Conservation (phyloP, 2,797 vertebrate genomes). For the Euthynnus affinis region DNA sequence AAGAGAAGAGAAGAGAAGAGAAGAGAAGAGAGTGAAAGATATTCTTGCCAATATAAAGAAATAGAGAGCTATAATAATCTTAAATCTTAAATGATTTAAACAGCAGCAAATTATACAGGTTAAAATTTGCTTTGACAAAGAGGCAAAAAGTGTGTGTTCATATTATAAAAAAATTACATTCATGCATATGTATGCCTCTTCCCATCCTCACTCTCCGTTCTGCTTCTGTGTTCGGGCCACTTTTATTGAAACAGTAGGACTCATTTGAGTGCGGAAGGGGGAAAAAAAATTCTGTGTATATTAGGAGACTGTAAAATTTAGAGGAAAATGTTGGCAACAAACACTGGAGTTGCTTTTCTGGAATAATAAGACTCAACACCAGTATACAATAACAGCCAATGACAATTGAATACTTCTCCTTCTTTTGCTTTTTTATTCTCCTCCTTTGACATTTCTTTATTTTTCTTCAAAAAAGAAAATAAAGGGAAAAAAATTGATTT, state of each 20-base stretch:
- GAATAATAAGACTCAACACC: conserved; percentile 84
- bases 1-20: conserved; percentile 17
- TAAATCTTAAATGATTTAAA: conserved; percentile 52
- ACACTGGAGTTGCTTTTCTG: conserved; percentile 2
- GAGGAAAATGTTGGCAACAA: background rate
- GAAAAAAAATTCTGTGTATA: conserved; percentile 21
- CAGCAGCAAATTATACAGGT: conserved; percentile 55
- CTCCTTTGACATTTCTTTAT: conserved; percentile 77
- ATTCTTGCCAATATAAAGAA: conserved; percentile 37
- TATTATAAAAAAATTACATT: conserved; percentile 67
- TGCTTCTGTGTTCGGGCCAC: conserved; percentile 43
- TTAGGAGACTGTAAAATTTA: conserved; percentile 29
- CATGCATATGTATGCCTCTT: conserved; percentile 61
- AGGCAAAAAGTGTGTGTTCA: conserved; percentile 35
- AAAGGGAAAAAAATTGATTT: conserved; percentile 74
- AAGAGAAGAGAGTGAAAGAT: conserved; percentile 11
- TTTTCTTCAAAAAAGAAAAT: conserved; percentile 84
- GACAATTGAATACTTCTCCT: conserved; percentile 76
- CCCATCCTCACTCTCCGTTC: conserved; percentile 27
- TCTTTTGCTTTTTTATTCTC: conserved; percentile 62
- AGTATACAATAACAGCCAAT: conserved; percentile 91
- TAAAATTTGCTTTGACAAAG: conserved; percentile 45
- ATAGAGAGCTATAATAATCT: conserved; percentile 35
- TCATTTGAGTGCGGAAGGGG: conserved; percentile 9
- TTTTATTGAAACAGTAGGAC: conserved; percentile 32